phyloP scores from a whole-genome alignment of 2,888 invertebrate genomes.

The Eristalis intricaria region DNA sequence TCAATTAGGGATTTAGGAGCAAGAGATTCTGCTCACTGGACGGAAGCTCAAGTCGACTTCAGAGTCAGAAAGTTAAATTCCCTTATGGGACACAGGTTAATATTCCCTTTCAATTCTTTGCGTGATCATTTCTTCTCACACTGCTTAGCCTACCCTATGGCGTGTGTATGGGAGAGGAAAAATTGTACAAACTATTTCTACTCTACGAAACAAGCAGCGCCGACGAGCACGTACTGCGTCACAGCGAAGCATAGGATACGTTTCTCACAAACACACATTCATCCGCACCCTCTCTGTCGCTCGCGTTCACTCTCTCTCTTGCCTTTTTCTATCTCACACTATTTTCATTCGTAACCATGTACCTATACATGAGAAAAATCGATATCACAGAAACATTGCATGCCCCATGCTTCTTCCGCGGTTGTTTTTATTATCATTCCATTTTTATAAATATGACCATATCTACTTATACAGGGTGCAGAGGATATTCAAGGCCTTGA shows the following conservation, averaged over 20 bases:
- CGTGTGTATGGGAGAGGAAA: constrained; percentile 1
- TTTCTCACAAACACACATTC: neutral
- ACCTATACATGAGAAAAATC: constrained; percentile 18
- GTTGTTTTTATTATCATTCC: neutral
- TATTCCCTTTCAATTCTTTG: neutral
- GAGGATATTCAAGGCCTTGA: neutral
- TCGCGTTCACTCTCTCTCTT: neutral
- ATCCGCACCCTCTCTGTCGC: neutral
- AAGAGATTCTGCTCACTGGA: too few relatives aligned
- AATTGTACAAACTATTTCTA: neutral
- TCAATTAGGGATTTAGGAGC: too few relatives aligned
- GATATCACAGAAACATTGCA: constrained; percentile 16
- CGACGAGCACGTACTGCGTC: constrained; percentile 45
- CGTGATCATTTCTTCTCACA: neutral
- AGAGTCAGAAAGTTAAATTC: too few relatives aligned
- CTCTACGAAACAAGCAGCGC: constrained; percentile 16
- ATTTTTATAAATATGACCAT: neutral
- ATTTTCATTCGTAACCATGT: neutral
- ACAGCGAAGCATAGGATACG: neutral
- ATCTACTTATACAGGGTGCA: constrained; percentile 4
- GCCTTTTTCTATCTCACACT: neutral
- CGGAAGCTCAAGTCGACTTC: too few relatives aligned
- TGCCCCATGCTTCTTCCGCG: neutral
- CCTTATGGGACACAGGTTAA: neutral
- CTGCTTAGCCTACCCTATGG: constrained; percentile 6